Percentiles rank a stretch among this genome's conserved stretches.
phyloP scores from a whole-genome alignment of 2,797 vertebrate genomes.

The Darevskia nairensis region DNA sequence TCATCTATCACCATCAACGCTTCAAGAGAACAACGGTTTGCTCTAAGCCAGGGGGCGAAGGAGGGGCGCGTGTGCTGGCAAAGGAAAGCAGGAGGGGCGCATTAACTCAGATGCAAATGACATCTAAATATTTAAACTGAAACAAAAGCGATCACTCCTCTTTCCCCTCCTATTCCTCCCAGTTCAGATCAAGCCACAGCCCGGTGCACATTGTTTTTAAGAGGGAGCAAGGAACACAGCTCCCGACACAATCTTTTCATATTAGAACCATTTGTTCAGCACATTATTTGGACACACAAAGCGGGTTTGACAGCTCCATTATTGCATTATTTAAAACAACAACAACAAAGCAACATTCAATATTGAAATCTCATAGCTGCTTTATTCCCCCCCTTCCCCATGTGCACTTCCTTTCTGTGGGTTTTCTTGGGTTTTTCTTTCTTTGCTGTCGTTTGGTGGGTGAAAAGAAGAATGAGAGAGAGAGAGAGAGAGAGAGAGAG shows the following conservation, averaged over 20 bases:
- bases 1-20: background rate
- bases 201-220: background rate
- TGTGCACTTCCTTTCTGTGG: background rate
- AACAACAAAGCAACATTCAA: conserved; percentile 24
- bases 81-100: background rate
- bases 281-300: conserved; percentile 13
- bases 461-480: background rate
- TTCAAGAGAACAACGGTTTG: background rate
- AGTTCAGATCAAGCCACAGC: background rate
- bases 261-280: conserved; percentile 34
- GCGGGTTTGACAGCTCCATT: conserved; percentile 28
- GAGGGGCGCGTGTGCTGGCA: fast-evolving
- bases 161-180: background rate
- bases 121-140: conserved; percentile 56
- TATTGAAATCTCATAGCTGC: background rate
- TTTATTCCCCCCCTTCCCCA: background rate
- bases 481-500: background rate
- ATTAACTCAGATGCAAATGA: conserved; percentile 53
- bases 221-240: background rate
- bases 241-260: background rate
- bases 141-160: conserved; percentile 15
- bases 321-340: conserved; percentile 17
- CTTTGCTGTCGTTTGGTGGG: background rate
- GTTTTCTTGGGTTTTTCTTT: background rate
- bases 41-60: background rate